Conservation (phyloP, 1,140 invertebrate species). For the Oedothorax gibbosus region DNA sequence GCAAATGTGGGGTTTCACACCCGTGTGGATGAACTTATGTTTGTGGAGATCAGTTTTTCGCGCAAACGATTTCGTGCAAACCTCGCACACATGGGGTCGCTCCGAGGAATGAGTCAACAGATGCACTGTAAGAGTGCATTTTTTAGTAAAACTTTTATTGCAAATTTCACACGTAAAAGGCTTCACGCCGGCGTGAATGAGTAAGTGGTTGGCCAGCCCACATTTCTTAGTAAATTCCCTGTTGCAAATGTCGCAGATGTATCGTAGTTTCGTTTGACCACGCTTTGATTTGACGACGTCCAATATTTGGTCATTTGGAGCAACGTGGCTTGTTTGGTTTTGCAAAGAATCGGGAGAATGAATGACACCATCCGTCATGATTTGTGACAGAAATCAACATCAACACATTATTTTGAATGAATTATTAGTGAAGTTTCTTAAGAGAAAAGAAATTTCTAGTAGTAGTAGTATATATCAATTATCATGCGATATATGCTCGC, state of each 20-base stretch:
- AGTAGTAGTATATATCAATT: no score
- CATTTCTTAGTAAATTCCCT: background rate
- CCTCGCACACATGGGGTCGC: conserved; percentile 9
- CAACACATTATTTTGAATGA: no score
- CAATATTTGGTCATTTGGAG: no score
- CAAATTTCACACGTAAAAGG: conserved; percentile 35
- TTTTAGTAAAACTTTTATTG: conserved; percentile 28
- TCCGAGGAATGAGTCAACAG: background rate
- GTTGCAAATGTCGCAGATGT: conserved; percentile 1
- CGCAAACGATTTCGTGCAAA: conserved; percentile 26
- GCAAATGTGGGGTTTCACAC: conserved; percentile 19
- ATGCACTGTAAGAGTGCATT: conserved; percentile 32
- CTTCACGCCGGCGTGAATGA: conserved; percentile 2
- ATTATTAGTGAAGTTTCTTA: no score
- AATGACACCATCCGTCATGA: no score
- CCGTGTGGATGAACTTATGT: conserved; percentile 12
- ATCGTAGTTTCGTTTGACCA: background rate
- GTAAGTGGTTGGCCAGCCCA: conserved; percentile 15
- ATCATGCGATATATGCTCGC: no score
- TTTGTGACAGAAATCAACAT: no score
- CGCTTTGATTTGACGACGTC: no score
- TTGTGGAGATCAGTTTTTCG: conserved; percentile 36
- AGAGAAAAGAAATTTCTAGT: no score
- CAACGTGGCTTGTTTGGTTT: no score
- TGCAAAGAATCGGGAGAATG: no score